These are phyloP conservation scores for Nestor notabilis DNA, from an alignment of 2,113 vertebrate genomes.

Conservation along the genomic window DNA sequence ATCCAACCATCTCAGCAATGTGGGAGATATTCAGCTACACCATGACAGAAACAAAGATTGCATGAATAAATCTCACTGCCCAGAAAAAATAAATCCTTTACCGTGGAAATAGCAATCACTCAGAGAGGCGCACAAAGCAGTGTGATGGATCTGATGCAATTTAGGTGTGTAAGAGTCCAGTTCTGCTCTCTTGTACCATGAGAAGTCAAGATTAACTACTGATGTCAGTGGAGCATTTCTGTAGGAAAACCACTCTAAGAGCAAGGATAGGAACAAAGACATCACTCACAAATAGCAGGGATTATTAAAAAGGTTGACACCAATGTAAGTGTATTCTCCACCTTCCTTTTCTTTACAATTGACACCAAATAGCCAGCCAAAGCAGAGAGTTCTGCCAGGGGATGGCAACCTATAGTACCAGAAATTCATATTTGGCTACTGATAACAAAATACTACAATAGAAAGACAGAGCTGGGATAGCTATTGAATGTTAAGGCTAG, in stretches of 20 bases:
- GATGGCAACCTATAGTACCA: not conserved
- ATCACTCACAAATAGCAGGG: not conserved
- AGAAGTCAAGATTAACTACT: not conserved
- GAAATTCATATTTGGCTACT: not conserved
- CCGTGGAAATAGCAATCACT: not conserved
- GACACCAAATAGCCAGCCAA: not conserved
- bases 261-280: not conserved
- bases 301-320: not conserved
- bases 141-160: not conserved
- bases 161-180: not conserved
- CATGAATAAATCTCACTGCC: not conserved
- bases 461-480: not conserved
- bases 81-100: not conserved
- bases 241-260: not conserved
- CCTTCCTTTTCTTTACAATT: not conserved
- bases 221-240: not conserved
- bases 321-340: not conserved
- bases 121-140: not conserved
- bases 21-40: not conserved
- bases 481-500: not conserved
- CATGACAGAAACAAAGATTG: fast-evolving
- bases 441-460: not conserved
- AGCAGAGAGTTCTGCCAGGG: not conserved
- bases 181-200: not conserved
- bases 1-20: not conserved